Evolutionary conservation across 2,888 invertebrate species (phyloP).

Genomic region (Diarsia rubi): DNA sequence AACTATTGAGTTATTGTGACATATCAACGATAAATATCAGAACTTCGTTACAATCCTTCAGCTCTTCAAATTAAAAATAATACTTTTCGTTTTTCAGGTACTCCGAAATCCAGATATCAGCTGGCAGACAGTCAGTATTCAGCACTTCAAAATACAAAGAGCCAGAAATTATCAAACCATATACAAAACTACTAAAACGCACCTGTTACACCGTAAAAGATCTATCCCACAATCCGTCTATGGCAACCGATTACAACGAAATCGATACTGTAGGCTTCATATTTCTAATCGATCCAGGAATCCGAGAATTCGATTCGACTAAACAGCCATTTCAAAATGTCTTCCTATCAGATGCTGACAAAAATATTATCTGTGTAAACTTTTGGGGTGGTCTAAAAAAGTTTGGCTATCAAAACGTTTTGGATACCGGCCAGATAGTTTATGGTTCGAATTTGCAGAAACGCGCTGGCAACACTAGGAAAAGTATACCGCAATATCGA

Average conservation of each 20-base stretch:
- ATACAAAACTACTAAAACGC: slow-evolving; percentile 75
- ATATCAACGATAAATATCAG: too few relatives aligned
- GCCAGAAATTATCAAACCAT: slow-evolving; percentile 64
- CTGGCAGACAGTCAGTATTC: slow-evolving; percentile 88
- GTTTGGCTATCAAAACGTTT: slow-evolving; percentile 89
- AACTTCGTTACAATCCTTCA: too few relatives aligned
- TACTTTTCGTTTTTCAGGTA: too few relatives aligned
- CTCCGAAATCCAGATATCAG: slow-evolving; percentile 90
- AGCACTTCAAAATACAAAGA: slow-evolving; percentile 74
- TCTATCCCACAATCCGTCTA: slow-evolving; percentile 75
- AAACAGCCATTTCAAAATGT: slow-evolving; percentile 89
- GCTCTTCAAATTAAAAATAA: too few relatives aligned
- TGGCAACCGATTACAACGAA: slow-evolving; percentile 91
- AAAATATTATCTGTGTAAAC: slow-evolving; percentile 88
- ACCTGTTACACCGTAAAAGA: slow-evolving; percentile 87
- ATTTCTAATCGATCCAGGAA: slow-evolving; percentile 89
- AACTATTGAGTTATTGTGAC: too few relatives aligned
- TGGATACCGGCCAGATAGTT: slow-evolving; percentile 91
- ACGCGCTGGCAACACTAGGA: slow-evolving; percentile 87
- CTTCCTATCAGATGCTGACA: slow-evolving; percentile 90
- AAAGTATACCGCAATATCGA: slow-evolving; percentile 90
- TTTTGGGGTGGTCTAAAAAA: slow-evolving; percentile 90
- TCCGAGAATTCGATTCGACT: slow-evolving; percentile 79
- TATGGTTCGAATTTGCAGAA: slow-evolving; percentile 92
- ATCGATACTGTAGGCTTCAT: slow-evolving; percentile 94